Evolutionary conservation across 2,113 vertebrate genomes (phyloP).

Genomic region (Setophaga coronata): DNA sequence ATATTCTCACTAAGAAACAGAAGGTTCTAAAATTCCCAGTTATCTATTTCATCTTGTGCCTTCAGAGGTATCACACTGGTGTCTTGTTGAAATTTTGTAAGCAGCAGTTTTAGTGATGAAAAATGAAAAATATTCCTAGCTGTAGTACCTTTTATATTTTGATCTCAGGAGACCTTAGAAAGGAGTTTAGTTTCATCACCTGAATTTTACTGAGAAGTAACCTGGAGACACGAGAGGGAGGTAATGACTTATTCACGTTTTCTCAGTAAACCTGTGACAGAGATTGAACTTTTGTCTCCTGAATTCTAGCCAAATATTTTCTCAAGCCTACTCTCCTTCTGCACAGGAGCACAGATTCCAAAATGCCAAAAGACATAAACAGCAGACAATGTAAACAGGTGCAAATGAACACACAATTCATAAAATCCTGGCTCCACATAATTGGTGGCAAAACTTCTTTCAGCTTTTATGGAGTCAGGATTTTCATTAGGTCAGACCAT

Average conservation of each 20-base stretch:
- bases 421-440: background rate
- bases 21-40: background rate
- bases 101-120: background rate
- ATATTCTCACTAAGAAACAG: background rate
- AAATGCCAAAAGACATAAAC: background rate
- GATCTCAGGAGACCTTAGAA: background rate
- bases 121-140: background rate
- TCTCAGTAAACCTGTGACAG: slow-evolving; percentile 21
- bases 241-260: slow-evolving; percentile 14
- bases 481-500: background rate
- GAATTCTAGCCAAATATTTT: slow-evolving; percentile 31
- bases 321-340: slow-evolving; percentile 50
- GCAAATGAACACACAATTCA: background rate
- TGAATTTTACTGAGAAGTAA: slow-evolving; percentile 1
- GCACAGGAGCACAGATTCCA: slow-evolving; percentile 2
- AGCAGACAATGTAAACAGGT: background rate
- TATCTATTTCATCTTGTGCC: background rate
- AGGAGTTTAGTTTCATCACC: background rate
- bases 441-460: background rate
- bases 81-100: background rate
- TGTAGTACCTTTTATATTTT: background rate
- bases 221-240: background rate
- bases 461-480: background rate
- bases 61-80: background rate
- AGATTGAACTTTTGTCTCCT: slow-evolving; percentile 18